Evolutionary conservation across 2,113 vertebrate genomes (phyloP).

Genomic region (Columba livia): DNA sequence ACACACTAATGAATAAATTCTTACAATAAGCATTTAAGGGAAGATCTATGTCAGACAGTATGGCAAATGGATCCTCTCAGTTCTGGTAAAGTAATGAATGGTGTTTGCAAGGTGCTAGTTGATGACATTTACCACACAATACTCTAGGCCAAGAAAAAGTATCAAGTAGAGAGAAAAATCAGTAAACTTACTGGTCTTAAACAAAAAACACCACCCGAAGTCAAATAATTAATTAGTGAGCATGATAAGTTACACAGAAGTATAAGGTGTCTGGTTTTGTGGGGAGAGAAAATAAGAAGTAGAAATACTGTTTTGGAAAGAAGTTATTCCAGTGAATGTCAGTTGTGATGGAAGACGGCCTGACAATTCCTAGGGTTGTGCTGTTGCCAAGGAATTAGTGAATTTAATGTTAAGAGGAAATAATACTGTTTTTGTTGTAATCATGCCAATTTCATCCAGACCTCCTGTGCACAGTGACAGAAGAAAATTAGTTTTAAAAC

Average conservation of each 20-base stretch:
- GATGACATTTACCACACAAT: neutral
- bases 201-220: neutral
- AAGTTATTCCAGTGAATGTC: neutral
- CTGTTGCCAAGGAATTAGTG: neutral
- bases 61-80: neutral
- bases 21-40: neutral
- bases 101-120: neutral
- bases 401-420: neutral
- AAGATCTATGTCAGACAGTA: neutral
- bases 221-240: neutral
- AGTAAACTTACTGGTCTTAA: neutral
- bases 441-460: neutral
- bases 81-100: neutral
- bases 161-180: too few species aligned
- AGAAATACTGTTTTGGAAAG: neutral
- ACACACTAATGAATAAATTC: neutral
- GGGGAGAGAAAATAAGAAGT: neutral
- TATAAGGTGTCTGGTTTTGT: neutral
- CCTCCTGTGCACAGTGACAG: neutral
- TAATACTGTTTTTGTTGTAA: neutral
- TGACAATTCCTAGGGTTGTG: neutral
- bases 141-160: neutral
- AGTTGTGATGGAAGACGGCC: neutral
- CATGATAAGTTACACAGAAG: neutral
- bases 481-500: neutral